These are phyloP conservation scores for Neomonachus schauinslandi DNA, from an alignment of 2,113 vertebrate genomes.

Conservation along the genomic window DNA sequence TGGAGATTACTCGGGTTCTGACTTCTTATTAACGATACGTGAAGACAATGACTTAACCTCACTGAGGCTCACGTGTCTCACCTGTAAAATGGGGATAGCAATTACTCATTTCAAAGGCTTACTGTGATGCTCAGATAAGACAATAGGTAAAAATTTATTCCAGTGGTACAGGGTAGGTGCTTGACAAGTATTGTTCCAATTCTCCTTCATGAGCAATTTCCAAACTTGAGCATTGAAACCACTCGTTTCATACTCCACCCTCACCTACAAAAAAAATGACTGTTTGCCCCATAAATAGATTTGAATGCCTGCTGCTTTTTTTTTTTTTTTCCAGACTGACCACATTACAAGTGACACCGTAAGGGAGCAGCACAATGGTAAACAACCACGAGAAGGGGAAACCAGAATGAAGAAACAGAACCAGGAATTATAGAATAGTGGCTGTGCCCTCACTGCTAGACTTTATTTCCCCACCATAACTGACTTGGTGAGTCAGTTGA, in stretches of 20 bases:
- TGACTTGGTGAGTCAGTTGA: neutral
- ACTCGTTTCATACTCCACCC: neutral
- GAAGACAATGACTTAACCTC: neutral
- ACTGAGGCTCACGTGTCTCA: neutral
- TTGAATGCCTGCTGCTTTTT: neutral
- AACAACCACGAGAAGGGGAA: neutral
- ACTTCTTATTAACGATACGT: neutral
- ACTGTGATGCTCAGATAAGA: neutral
- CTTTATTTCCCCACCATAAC: neutral
- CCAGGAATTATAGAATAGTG: neutral
- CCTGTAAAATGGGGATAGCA: neutral
- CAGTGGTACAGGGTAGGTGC: neutral
- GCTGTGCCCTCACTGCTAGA: neutral
- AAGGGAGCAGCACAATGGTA: neutral
- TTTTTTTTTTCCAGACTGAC: neutral
- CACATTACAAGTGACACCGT: neutral
- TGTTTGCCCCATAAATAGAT: neutral
- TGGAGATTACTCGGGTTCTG: neutral
- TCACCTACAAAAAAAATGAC: neutral
- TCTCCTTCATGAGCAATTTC: neutral
- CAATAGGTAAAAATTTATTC: neutral
- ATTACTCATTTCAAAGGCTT: conserved; percentile 14
- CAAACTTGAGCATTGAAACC: neutral
- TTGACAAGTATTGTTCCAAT: neutral
- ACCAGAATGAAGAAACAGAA: neutral